Base-by-base conservation (phyloP, 2,113 vertebrate genomes). In the Odobenus rosmarus region DNA sequence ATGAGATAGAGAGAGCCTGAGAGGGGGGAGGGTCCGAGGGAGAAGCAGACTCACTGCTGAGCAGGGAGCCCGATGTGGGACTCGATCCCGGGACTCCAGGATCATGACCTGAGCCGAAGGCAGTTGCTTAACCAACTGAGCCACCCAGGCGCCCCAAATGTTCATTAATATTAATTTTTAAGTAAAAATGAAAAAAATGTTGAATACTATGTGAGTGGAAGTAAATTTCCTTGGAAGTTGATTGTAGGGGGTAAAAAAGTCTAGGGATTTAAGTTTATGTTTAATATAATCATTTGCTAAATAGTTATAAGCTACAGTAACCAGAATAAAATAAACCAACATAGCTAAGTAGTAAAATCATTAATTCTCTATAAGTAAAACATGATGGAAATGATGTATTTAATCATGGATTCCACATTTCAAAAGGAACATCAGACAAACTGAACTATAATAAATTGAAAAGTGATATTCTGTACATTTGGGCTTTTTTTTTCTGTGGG, bases 121-220 rank as follows among this genome's bases (percentile, higher is more conserved):
- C 39, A 39, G 3, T 39, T 39, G 39, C 39, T 39, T 39, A 39
- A 39, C 39, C 39, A 39, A 39, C 39, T 39, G 39, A 39, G 39
- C 39, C 39, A 39, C 39, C 39, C 39, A 39, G 39, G 39, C 4
- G 39, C 39, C 39, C 39, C 11, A 93, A 31, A 49, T 49, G 85
- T 95, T 95, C 14, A 24, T 55, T 91, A 36, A 49, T 71, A 59
- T 33, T 87, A 92, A 80, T 46, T 92, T 93, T 92, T 92, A 62
- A 92, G 3, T 92, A 57, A 57, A 55, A 93, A 88, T 49, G 11
- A 7, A 13, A 83, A 83, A 96, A 77, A 53, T 57, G 67, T 14
- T 59, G 16, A 42, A 62, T 10, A 42, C 26, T 88, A n/a, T 51
- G 2, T 81, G 61, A 92, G 11, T 82, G 14, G 11, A 15, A 72